Conservation (phyloP, 1,140 invertebrate genomes). For the Protaetia brevitarsis region DNA sequence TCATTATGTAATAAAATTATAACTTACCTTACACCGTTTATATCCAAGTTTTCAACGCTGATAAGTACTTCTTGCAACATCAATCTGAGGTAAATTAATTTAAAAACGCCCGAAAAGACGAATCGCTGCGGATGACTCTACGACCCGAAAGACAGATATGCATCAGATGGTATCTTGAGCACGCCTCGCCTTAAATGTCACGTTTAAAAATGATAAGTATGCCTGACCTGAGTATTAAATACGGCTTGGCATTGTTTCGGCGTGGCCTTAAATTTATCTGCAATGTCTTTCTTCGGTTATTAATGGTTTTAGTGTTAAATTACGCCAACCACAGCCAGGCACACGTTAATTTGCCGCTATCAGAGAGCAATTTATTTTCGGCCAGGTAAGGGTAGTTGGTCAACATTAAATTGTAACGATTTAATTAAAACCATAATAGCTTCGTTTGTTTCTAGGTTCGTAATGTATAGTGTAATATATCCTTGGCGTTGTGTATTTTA, state of each 20-base stretch:
- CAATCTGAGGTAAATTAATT: background rate
- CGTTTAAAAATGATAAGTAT: constrained; percentile 14
- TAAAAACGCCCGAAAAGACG: background rate
- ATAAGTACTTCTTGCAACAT: background rate
- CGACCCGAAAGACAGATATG: background rate
- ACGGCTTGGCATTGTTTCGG: background rate
- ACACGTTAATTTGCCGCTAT: constrained; percentile 8
- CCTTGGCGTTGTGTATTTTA: too few species aligned
- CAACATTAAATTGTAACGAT: background rate
- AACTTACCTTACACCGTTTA: too few species aligned
- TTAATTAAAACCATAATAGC: background rate
- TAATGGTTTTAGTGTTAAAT: constrained; percentile 8
- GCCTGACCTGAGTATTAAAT: background rate
- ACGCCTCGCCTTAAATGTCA: background rate
- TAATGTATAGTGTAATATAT: too few species aligned
- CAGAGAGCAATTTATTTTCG: background rate
- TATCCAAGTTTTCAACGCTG: too few species aligned
- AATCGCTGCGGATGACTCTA: background rate
- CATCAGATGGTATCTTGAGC: background rate
- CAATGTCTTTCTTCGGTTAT: background rate
- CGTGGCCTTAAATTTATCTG: background rate
- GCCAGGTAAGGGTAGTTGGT: background rate
- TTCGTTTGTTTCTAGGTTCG: too few species aligned
- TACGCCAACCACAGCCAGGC: background rate
- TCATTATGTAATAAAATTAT: too few species aligned